Base-by-base conservation (phyloP, 2,113 vertebrate genomes). In the Danionella cerebrum region DNA sequence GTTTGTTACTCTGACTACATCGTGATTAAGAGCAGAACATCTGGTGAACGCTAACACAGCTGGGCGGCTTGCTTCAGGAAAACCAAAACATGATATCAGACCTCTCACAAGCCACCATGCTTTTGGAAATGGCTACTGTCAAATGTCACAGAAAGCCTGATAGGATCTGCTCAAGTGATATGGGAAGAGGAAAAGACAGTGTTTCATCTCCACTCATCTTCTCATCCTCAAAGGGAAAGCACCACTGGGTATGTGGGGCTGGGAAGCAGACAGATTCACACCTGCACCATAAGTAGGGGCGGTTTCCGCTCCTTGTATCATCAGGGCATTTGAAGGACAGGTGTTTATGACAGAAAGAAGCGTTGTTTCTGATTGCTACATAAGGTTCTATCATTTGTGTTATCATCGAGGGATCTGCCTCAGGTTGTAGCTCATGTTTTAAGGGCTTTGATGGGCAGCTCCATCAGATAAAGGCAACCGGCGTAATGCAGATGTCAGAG, bases 151-250 rank as follows among this genome's bases (percentile, higher is more conserved):
- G 33, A 66, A 35, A 22, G 33, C 44, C 69, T 62, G 72, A 76
- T 76, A 64, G 50, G 13, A 76, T 78, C 79, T 72, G 48, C 31
- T 70, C 38, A 33, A 33, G 9, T 24, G 14, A 60, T 55, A 59
- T 41, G 72, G 67, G 39, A 57, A 53, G 52, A 50, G 70, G 64
- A 50, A 70, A 38, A 67, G 58, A 70, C 54, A 27, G 48, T 58
- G 59, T 77, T 80, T 80, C 48, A 78, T 80, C 69, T 78, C 42
- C 18, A 60, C 57, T 25, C 4, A 53, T 53, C 18, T 71, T 31
- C 25, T 76, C 51, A 31, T 52, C 55, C 60, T 76, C 27, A 60
- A 58, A 74, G 58, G 24, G 10, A 48, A 63, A 48, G 7, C 8
- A 0, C 13, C 29, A 24, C 14, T 60, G 39, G 6, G 39, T 60